Conservation (phyloP, 2,888 invertebrate species). For the Thymelicus acteon region DNA sequence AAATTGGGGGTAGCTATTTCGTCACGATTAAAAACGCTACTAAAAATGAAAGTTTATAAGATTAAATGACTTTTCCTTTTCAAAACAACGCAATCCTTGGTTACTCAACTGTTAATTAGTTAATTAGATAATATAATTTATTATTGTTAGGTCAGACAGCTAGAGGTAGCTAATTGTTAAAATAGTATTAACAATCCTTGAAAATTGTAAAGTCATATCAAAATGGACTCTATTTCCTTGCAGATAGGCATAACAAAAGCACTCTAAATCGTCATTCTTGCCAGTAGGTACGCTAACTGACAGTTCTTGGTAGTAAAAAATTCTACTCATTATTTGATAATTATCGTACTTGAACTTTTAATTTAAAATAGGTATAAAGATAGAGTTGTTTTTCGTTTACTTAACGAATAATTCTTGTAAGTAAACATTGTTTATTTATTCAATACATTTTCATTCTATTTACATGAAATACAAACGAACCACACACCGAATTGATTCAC, state of each 20-base stretch:
- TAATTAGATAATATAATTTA: constrained; percentile 15
- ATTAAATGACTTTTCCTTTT: not conserved
- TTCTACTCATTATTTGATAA: constrained; percentile 1
- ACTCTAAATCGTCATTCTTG: not conserved
- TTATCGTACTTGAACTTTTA: constrained; percentile 9
- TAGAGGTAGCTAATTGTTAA: not conserved
- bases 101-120: constrained; percentile 10
- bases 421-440: too few species aligned
- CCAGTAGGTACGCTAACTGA: not conserved
- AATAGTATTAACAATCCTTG: constrained; percentile 2
- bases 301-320: not conserved
- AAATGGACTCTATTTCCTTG: not conserved
- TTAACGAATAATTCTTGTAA: not conserved
- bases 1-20: too few species aligned
- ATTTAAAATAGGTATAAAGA: constrained; percentile 1
- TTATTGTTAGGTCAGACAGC: constrained; percentile 15
- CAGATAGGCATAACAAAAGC: not conserved
- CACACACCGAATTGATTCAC: too few species aligned
- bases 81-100: not conserved
- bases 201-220: not conserved
- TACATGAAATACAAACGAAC: too few species aligned
- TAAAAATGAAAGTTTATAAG: too few species aligned
- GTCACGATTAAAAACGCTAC: too few species aligned
- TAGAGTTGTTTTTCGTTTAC: not conserved
- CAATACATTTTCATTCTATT: too few species aligned